Conservation (phyloP, 2,888 invertebrate species). For the Mythimna loreyi region DNA sequence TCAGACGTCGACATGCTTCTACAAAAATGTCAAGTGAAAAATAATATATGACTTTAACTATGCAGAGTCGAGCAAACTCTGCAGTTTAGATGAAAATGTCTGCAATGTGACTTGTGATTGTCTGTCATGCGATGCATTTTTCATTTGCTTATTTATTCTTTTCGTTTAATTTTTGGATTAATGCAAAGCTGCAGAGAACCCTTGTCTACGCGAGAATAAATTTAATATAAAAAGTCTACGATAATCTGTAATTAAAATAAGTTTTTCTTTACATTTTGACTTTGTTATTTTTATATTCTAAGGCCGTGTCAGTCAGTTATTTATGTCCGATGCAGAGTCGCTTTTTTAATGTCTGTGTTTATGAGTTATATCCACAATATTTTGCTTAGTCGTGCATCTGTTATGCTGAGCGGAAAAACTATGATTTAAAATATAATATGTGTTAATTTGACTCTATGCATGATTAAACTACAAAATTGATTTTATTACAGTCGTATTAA, state of each 20-base stretch:
- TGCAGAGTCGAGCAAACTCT: slow-evolving; percentile 29
- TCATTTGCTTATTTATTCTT: background rate
- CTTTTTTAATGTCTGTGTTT: slow-evolving; percentile 27
- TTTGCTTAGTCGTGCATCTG: background rate
- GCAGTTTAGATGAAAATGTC: slow-evolving; percentile 41
- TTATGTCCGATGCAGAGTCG: slow-evolving; percentile 85
- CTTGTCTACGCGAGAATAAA: slow-evolving; percentile 16
- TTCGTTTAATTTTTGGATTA: slow-evolving; percentile 14
- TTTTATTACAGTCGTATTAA: background rate
- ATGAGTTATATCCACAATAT: slow-evolving; percentile 55
- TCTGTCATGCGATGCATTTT: slow-evolving; percentile 30
- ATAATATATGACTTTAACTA: slow-evolving; percentile 19
- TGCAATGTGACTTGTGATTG: slow-evolving; percentile 28
- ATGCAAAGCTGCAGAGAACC: slow-evolving; percentile 50
- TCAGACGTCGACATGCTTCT: slow-evolving; percentile 32
- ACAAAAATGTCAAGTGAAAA: slow-evolving; percentile 28
- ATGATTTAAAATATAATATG: background rate
- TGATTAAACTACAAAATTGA: background rate
- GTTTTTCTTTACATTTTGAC: slow-evolving; percentile 31
- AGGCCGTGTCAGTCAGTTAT: slow-evolving; percentile 66
- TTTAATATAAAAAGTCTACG: slow-evolving; percentile 21
- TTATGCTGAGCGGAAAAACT: slow-evolving; percentile 35
- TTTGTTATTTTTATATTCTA: slow-evolving; percentile 51
- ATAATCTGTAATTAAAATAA: slow-evolving; percentile 48
- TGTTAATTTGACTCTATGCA: background rate